These are phyloP conservation scores for Phymastichus coffea DNA, from an alignment of 1,140 invertebrate species.

Conservation along the genomic window DNA sequence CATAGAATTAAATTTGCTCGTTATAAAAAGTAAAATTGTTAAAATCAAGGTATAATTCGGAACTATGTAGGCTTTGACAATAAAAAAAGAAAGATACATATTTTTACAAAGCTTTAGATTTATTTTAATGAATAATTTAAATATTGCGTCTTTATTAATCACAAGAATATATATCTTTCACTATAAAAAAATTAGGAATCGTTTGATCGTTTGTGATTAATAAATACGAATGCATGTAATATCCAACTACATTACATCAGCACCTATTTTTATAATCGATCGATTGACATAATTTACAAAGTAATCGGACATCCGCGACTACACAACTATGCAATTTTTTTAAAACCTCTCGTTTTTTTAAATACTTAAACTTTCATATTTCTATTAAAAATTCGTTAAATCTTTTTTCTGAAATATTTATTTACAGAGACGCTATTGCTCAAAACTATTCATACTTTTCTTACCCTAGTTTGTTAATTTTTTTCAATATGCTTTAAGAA, in stretches of 20 bases:
- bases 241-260: neutral
- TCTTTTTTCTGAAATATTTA: constrained; percentile 26
- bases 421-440: constrained; percentile 26
- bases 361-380: neutral
- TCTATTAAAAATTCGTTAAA: constrained; percentile 16
- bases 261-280: neutral
- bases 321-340: too few relatives aligned
- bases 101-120: constrained; percentile 52
- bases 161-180: constrained; percentile 16
- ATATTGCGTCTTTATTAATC: constrained; percentile 46
- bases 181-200: neutral
- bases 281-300: neutral
- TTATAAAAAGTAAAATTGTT: too few relatives aligned
- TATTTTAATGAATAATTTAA: constrained; percentile 53
- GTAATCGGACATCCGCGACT: neutral
- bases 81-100: constrained; percentile 8
- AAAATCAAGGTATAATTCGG: constrained; percentile 22
- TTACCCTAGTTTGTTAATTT: neutral
- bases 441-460: constrained; percentile 2
- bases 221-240: neutral
- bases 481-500: neutral
- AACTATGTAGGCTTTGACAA: neutral
- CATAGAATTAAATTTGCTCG: too few relatives aligned
- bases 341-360: constrained; percentile 2
- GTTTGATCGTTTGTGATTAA: neutral